These are phyloP conservation scores for Lerema accius DNA, from an alignment of 1,140 invertebrate genomes.

Conservation along the genomic window DNA sequence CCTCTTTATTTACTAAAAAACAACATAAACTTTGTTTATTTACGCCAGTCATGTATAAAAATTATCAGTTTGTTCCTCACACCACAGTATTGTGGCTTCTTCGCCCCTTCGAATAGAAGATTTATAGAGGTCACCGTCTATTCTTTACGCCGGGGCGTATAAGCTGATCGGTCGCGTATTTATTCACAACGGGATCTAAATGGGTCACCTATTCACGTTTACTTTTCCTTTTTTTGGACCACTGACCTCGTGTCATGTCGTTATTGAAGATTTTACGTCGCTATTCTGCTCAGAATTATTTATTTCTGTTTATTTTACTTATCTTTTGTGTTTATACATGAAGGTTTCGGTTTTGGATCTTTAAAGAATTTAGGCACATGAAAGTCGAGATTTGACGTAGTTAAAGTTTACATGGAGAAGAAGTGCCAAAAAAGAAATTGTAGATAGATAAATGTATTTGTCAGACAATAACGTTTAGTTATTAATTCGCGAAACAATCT, in stretches of 20 bases:
- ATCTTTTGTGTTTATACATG: too few species aligned
- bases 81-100: constrained; percentile 45
- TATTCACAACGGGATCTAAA: constrained; percentile 53
- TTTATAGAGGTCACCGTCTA: constrained; percentile 66
- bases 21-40: too few species aligned
- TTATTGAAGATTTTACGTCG: constrained; percentile 4
- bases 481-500: too few species aligned
- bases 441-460: too few species aligned
- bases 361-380: too few species aligned
- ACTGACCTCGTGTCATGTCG: constrained; percentile 17
- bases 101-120: constrained; percentile 56
- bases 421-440: too few species aligned
- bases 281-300: not conserved
- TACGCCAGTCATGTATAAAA: not conserved
- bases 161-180: constrained; percentile 52
- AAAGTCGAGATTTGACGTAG: too few species aligned
- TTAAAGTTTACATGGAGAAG: too few species aligned
- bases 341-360: too few species aligned
- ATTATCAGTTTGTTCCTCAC: constrained; percentile 35
- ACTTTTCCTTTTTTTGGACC: constrained; percentile 26
- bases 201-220: constrained; percentile 44
- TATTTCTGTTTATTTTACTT: constrained; percentile 6
- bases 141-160: constrained; percentile 44
- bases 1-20: too few species aligned
- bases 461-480: too few species aligned